Base-by-base conservation (phyloP, 2,888 invertebrate species). In the Pseudanteris insignis region DNA sequence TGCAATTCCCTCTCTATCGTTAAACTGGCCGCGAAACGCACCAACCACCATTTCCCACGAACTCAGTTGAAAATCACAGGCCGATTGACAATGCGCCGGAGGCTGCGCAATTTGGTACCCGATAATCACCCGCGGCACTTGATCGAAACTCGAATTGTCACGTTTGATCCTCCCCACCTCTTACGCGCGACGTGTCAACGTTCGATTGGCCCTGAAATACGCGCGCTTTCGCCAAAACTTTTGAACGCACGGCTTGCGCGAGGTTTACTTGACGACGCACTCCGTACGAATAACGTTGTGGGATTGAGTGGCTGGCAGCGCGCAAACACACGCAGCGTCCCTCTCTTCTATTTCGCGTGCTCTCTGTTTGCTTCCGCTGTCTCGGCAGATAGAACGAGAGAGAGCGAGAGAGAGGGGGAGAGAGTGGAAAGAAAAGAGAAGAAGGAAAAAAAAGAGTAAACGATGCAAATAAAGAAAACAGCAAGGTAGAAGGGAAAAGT, bases 241-340 rank as follows among this genome's bases (percentile, higher is more conserved):
- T 28, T 21, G 34, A 28, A 28, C 2, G 30, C 12, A 18, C 24
- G 36, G 12, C 4, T 43, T 13, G 24, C 32, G 44, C 44, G 53
- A 43, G 8, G 54, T n/a, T 28, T 40, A 24, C 41, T 28, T 32
- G 12, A 4, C 54, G 44, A 44, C 37, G 51, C 43, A 25, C 51
- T 43, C 29, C 36, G 43, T 28, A 41, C 41, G 54, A 54, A 54
- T 54, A 54, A 28, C 38, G 41, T 14, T 29, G 18, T 12, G 13
- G 47, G 21, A 13, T 38, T 15, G 50, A 37, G 37, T 44, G 26
- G 43, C 44, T 38, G 38, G 21, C 32, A 33, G 54, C 38, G 32
- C 44, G 18, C 54, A 46, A 46, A 54, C 44, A 38, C 51, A 40
- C 26, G 18, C 44, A 14, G 44, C 24, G 40, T 15, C 54, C 38